A percentile compares a stretch with the other conserved stretches of the same genome.
phyloP scores from a whole-genome alignment of 2,797 vertebrate species.

The Carapus acus region DNA sequence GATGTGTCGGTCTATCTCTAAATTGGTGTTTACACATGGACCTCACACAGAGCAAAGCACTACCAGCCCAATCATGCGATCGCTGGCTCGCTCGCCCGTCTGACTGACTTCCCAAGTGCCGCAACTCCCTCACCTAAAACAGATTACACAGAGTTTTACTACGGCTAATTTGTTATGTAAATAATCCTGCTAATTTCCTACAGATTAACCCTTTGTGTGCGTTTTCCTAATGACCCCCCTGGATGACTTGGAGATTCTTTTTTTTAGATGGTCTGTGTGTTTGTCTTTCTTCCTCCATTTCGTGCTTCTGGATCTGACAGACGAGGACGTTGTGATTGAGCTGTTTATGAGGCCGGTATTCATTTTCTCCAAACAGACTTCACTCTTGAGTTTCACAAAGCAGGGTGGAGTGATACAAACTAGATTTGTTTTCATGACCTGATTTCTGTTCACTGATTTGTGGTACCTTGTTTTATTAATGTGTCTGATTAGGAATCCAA shows the following conservation, averaged over 20 bases:
- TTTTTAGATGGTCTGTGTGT: too few relatives aligned
- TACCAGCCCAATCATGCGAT: too few relatives aligned
- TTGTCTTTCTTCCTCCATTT: conserved; percentile 50
- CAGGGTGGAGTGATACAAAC: conserved; percentile 14
- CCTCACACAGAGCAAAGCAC: conserved; percentile 94
- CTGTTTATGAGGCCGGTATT: conserved; percentile 55
- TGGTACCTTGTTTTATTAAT: too few relatives aligned
- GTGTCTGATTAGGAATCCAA: too few relatives aligned
- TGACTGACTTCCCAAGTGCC: conserved; percentile 68
- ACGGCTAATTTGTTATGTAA: conserved; percentile 90
- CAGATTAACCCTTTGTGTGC: conserved; percentile 82
- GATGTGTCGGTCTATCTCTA: conserved; percentile 90
- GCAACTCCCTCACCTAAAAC: conserved; percentile 75
- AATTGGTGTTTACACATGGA: conserved; percentile 91
- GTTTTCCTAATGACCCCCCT: conserved; percentile 75
- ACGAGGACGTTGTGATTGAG: conserved; percentile 52
- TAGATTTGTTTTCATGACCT: conserved; percentile 6
- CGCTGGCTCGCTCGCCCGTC: conserved; percentile 63
- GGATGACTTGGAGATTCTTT: conserved; percentile 46
- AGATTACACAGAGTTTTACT: conserved; percentile 85
- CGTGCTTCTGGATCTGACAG: conserved; percentile 47
- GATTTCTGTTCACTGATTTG: too few relatives aligned
- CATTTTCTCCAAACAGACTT: conserved; percentile 45
- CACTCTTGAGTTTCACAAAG: conserved; percentile 35
- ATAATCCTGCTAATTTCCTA: conserved; percentile 80